Percentiles rank a stretch among this genome's conserved stretches.
Conservation (phyloP, 2,797 vertebrate genomes). For the Macropodus opercularis region DNA sequence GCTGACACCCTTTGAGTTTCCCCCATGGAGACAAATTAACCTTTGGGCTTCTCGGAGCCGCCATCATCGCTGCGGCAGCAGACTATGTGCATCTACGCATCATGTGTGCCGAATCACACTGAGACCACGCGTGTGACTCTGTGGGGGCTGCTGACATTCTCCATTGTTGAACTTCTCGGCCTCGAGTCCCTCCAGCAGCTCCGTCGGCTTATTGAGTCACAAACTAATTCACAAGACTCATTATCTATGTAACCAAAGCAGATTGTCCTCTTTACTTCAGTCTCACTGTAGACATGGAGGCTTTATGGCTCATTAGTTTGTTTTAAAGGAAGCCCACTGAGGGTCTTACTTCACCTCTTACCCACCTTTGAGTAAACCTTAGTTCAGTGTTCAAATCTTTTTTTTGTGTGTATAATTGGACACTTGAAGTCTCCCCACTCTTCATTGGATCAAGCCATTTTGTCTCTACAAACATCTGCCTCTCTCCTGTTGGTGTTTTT, state of each 20-base stretch:
- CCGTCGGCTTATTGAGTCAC: neutral
- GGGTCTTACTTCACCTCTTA: neutral
- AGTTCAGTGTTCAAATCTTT: neutral
- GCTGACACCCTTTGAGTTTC: conserved; percentile 54
- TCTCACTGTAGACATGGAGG: neutral
- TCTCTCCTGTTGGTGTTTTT: conserved; percentile 41
- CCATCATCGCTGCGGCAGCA: conserved; percentile 28
- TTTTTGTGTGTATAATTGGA: conserved; percentile 10
- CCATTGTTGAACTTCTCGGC: neutral
- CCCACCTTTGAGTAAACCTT: neutral
- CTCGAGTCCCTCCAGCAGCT: neutral
- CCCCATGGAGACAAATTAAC: conserved; percentile 72
- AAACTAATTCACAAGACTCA: conserved; percentile 1
- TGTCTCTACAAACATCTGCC: conserved; percentile 47
- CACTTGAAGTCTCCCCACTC: conserved; percentile 14
- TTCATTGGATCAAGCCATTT: too few species aligned
- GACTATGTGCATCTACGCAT: conserved; percentile 10
- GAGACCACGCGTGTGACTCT: conserved; percentile 4
- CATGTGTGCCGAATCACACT: conserved; percentile 19
- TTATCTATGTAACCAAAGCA: neutral
- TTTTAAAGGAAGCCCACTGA: conserved; percentile 6
- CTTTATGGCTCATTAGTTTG: conserved; percentile 19
- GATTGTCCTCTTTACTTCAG: conserved; percentile 8
- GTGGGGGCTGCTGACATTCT: conserved; percentile 48
- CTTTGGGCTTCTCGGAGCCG: conserved; percentile 57